A percentile compares a stretch with the other conserved stretches of the same genome.
Evolutionary conservation across 2,888 invertebrate species (phyloP).

Genomic region (Glyphotaelius pellucidus): DNA sequence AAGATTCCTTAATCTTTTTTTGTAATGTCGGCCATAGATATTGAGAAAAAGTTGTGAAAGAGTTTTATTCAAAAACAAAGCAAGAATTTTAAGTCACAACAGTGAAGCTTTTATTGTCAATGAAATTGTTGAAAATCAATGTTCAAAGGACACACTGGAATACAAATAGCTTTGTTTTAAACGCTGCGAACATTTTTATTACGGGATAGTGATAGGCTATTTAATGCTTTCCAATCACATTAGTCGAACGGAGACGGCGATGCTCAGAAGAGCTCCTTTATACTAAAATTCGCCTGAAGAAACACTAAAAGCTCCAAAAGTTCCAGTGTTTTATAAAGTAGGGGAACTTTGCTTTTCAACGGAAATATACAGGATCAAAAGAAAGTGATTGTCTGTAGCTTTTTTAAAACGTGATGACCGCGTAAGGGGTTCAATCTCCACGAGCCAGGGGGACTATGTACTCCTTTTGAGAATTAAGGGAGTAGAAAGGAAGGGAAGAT

Average conservation of each 20-base stretch:
- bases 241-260: not conserved
- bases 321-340: not conserved
- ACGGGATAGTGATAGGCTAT: not conserved
- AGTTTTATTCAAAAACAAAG: not conserved
- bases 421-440: not conserved
- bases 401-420: not conserved
- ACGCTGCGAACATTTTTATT: not conserved
- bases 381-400: not conserved
- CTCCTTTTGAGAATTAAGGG: not conserved
- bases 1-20: not conserved
- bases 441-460: not conserved
- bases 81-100: not conserved
- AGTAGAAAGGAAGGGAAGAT: too few relatives aligned
- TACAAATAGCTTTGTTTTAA: conserved; percentile 22
- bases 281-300: not conserved
- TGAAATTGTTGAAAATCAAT: not conserved
- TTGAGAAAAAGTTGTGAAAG: not conserved
- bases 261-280: not conserved
- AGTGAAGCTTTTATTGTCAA: not conserved
- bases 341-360: not conserved
- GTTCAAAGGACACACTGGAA: not conserved
- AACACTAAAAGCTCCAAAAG: not conserved
- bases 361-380: not conserved
- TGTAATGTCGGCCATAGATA: not conserved
- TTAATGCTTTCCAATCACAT: conserved; percentile 38